phyloP scores from a whole-genome alignment of 2,113 vertebrate species.

The Agelaius tricolor region DNA sequence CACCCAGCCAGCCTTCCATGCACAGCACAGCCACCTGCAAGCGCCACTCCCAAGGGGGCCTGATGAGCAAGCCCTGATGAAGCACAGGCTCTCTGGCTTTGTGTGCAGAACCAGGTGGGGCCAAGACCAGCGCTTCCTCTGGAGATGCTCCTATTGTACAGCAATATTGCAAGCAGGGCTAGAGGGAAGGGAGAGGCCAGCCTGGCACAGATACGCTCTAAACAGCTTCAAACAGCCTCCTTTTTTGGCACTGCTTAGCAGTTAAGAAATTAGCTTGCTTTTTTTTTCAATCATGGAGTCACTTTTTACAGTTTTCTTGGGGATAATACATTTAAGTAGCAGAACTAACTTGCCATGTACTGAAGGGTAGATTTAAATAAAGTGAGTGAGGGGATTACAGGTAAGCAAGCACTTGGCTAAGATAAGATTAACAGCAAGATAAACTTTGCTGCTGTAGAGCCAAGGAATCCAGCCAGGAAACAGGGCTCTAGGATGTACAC shows the following conservation, averaged over 20 bases:
- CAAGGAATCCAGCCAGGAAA: background rate
- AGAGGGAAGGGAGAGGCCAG: background rate
- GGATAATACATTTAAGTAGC: background rate
- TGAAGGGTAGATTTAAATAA: background rate
- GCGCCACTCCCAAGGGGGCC: background rate
- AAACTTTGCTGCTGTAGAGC: background rate
- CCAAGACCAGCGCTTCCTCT: rapidly evolving
- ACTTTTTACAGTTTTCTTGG: background rate
- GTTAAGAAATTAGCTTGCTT: background rate
- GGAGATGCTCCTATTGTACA: background rate
- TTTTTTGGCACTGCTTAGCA: background rate
- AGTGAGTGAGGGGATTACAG: background rate
- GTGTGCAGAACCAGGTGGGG: background rate
- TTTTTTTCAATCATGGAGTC: background rate
- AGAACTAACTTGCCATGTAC: background rate
- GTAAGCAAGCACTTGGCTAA: background rate
- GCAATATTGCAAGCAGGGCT: background rate
- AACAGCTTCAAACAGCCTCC: background rate
- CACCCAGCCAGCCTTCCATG: background rate
- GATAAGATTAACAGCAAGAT: background rate
- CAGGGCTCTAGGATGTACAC: background rate
- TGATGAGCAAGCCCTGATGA: background rate
- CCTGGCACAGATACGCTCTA: background rate
- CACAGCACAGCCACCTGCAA: background rate
- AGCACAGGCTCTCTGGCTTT: rapidly evolving